Percentiles rank a stretch among this genome's conserved stretches.
These are phyloP conservation scores for Petrophora chlorosata DNA, from an alignment of 2,888 invertebrate genomes.

Conservation along the genomic window DNA sequence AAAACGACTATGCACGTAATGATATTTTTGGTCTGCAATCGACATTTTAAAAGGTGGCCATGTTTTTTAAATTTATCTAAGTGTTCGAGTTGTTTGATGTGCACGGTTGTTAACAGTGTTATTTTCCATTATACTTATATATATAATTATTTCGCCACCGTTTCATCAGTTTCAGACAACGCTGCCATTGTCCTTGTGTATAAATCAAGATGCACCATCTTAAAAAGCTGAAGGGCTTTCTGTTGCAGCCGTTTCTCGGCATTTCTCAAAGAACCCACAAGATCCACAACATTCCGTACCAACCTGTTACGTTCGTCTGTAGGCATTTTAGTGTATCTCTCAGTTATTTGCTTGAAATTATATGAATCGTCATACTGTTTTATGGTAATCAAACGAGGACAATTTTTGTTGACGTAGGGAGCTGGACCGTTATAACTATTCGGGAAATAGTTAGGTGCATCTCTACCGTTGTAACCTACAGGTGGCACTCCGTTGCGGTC, in stretches of 20 bases:
- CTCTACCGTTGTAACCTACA: constrained; percentile 89
- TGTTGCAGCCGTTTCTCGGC: constrained; percentile 82
- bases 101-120: too few species aligned
- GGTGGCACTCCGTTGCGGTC: constrained; percentile 92
- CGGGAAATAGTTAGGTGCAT: constrained; percentile 96
- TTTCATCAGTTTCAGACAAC: too few species aligned
- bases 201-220: constrained; percentile 16
- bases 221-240: constrained; percentile 11
- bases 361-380: constrained; percentile 90
- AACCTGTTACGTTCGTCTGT: constrained; percentile 87
- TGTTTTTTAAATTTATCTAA: too few species aligned
- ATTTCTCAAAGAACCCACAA: constrained; percentile 87
- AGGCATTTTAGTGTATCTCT: constrained; percentile 85
- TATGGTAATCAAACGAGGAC: constrained; percentile 75
- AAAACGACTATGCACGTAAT: too few species aligned
- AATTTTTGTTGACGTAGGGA: constrained; percentile 83
- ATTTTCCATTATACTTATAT: too few species aligned
- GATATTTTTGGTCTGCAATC: too few species aligned
- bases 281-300: constrained; percentile 89
- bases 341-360: constrained; percentile 92
- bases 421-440: constrained; percentile 94
- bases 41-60: too few species aligned
- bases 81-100: too few species aligned
- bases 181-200: constrained; percentile 1
- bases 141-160: too few species aligned